Conservation (phyloP, 2,888 invertebrate species). For the Nomada goodeniana region DNA sequence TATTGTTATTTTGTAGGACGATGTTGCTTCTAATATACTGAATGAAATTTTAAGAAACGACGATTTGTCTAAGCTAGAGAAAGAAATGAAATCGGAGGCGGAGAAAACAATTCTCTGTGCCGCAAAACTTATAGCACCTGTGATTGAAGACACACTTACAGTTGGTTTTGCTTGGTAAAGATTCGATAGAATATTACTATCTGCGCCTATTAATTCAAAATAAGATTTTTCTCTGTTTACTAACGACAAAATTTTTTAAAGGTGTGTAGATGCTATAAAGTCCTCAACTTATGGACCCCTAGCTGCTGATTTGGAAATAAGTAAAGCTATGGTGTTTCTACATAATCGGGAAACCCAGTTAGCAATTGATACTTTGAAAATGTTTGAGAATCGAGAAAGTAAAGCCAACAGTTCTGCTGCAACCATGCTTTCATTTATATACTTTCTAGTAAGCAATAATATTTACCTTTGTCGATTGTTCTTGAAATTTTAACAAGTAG, state of each 20-base stretch:
- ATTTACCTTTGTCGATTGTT: conserved; percentile 1
- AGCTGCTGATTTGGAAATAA: conserved; percentile 95
- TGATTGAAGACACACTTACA: conserved; percentile 90
- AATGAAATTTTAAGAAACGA: conserved; percentile 92
- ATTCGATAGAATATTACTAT: conserved; percentile 4
- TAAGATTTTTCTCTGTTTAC: conserved; percentile 19
- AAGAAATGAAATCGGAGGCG: conserved; percentile 89
- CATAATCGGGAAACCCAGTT: conserved; percentile 92
- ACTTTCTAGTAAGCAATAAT: conserved; percentile 87
- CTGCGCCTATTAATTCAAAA: not conserved
- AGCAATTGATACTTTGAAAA: conserved; percentile 93
- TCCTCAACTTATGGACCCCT: conserved; percentile 93
- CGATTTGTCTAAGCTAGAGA: conserved; percentile 90
- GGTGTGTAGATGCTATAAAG: conserved; percentile 98
- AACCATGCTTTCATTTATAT: conserved; percentile 94
- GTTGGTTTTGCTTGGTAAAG: conserved; percentile 85
- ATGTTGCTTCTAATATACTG: conserved; percentile 86
- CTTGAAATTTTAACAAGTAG: not conserved
- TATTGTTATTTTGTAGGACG: conserved; percentile 84
- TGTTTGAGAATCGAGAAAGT: conserved; percentile 93
- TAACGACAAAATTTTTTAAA: conserved; percentile 80
- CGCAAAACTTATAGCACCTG: conserved; percentile 94
- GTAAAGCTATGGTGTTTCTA: conserved; percentile 94
- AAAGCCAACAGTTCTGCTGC: conserved; percentile 94
- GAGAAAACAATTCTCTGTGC: conserved; percentile 94